Evolutionary conservation across 2,797 vertebrate genomes (phyloP), one percentile per base, ranked within the genome.

Genomic region (Neosilurus mollespiculum): DNA sequence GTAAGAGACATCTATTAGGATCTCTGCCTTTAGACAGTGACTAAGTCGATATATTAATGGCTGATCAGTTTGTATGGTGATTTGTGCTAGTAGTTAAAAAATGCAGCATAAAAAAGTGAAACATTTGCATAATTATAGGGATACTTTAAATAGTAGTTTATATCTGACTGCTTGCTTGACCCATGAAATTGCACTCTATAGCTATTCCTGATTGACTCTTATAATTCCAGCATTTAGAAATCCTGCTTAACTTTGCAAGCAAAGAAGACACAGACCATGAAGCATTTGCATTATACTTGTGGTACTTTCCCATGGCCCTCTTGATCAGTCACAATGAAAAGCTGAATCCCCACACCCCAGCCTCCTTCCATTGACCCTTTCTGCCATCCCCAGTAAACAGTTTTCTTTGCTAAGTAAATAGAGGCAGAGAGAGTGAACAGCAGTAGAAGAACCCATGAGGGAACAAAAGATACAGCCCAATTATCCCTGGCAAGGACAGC

Each of bases 301-400:
- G 86, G 88, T 88, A 85, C 85, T 87, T 91, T 90, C 89, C 89
- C 90, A 91, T 90, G 90, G 89, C 87, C 90, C 83, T 85, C 86
- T 89, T 87, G 83, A 91, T 91, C 91, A 88, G 89, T 91, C 88
- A 91, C 90, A 90, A 89, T 89, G 89, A 87, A 90, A 87, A 84
- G 81, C 81, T 67, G 66, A 43, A 81, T 73, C 82, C 78, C 82
- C 58, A 37, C 64, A 49, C 69, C 73, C 62, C 64, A 83, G 77
- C 54, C 64, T 77, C 79, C 78, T 82, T 87, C 76, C 70, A 86
- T 20, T 78, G 70, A 73, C 85, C 87, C 84, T 82, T 73, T 67
- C 81, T 78, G 61, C 87, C 81, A 84, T 85, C 66, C 75, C 83
- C 82, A 84, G 85, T 88, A 88, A 88, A 89, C 86, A 84, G 82